Evolutionary conservation across 2,113 vertebrate species (phyloP).

Genomic region (Silurus meridionalis): DNA sequence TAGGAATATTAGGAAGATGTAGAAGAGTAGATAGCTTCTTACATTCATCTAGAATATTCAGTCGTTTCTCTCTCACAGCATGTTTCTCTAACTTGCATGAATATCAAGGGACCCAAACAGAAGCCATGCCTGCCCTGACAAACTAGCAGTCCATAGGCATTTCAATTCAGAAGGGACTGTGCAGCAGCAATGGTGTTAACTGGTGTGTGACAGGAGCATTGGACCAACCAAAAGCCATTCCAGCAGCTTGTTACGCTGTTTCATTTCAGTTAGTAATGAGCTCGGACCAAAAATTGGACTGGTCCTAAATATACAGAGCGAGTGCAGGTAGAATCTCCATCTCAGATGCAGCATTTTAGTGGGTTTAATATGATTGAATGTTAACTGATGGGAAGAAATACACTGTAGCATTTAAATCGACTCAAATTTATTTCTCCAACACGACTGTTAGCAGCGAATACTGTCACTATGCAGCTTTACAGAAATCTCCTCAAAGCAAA

Average conservation of each 20-base stretch:
- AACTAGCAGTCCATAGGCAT: conserved; percentile 5
- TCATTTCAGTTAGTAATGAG: conserved; percentile 55
- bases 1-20: neutral
- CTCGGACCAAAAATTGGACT: conserved; percentile 23
- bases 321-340: conserved; percentile 34
- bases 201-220: conserved; percentile 36
- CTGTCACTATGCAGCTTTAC: neutral
- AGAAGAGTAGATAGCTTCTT: neutral
- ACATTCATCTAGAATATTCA: no score
- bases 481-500: neutral
- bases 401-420: neutral
- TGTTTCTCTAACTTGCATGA: neutral
- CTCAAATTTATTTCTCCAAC: neutral
- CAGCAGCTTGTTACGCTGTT: conserved; percentile 15
- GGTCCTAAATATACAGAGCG: conserved; percentile 22
- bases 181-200: conserved; percentile 25
- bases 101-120: neutral
- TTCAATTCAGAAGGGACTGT: conserved; percentile 24
- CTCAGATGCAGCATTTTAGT: conserved; percentile 24
- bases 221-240: conserved; percentile 43
- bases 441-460: neutral
- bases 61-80: neutral
- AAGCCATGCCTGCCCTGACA: neutral
- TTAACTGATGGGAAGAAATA: neutral
- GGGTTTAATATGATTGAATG: conserved; percentile 16